These are phyloP conservation scores for Drosophila mettleri DNA, from an alignment of 2,888 invertebrate genomes.

Conservation along the genomic window DNA sequence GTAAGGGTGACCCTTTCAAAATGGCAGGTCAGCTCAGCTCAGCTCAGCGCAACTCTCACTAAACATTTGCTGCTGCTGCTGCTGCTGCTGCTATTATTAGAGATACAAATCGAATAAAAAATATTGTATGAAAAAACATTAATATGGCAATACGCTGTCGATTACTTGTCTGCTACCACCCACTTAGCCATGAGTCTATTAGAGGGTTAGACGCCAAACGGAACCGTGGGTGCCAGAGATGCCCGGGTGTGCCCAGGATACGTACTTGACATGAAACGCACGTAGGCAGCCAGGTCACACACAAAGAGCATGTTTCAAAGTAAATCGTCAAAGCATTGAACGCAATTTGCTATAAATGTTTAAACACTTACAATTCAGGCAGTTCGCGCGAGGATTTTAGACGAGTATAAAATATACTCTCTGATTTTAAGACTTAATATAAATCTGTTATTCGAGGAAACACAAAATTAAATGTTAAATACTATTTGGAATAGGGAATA, in stretches of 20 bases:
- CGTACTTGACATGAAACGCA: constrained; percentile 72
- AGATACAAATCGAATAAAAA: constrained; percentile 17
- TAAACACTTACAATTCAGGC: constrained; percentile 33
- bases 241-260: constrained; percentile 50
- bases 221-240: neutral
- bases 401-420: too few relatives aligned
- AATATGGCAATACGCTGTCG: constrained; percentile 15
- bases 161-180: constrained; percentile 38
- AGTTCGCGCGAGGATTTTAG: neutral
- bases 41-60: constrained; percentile 31
- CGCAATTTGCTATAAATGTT: constrained; percentile 49
- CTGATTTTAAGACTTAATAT: too few relatives aligned
- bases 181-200: constrained; percentile 30
- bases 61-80: constrained; percentile 19
- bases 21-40: constrained; percentile 45
- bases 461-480: too few relatives aligned
- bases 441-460: too few relatives aligned
- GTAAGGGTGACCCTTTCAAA: constrained; percentile 51
- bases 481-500: too few relatives aligned
- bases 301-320: constrained; percentile 55
- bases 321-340: constrained; percentile 46
- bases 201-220: constrained; percentile 30
- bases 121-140: constrained; percentile 12
- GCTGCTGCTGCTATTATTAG: constrained; percentile 37
- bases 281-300: constrained; percentile 52